A percentile compares a stretch with the other conserved stretches of the same genome.
Conservation (phyloP, 92 coral and sea anemone genomes). For the Galaxea fascicularis region DNA sequence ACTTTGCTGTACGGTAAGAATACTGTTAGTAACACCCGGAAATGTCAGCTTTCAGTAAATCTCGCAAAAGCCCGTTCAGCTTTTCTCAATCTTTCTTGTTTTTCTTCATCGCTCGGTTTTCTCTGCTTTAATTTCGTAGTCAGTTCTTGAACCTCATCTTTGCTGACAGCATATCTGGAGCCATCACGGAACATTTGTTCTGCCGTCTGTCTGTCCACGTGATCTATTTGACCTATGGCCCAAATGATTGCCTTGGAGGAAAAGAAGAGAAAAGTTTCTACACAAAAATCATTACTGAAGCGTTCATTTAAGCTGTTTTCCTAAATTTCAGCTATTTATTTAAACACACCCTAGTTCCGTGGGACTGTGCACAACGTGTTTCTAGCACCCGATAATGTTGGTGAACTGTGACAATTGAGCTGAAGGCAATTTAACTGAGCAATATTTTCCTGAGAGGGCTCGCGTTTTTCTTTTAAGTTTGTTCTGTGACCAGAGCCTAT, state of each 20-base stretch:
- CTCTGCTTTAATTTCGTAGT: conserved; percentile 32
- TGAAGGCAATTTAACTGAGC: too few species aligned
- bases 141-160: conserved; percentile 43
- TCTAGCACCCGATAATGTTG: too few species aligned
- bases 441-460: too few species aligned
- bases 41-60: conserved; percentile 10
- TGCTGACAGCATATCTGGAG: conserved; percentile 17
- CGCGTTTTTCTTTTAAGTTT: too few species aligned
- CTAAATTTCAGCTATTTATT: too few species aligned
- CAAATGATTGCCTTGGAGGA: conserved; percentile 77
- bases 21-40: too few species aligned
- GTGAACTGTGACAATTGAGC: too few species aligned
- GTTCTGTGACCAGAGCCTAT: too few species aligned
- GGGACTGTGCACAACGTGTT: too few species aligned
- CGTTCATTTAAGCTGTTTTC: neutral
- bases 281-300: neutral
- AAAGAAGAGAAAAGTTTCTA: neutral
- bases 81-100: conserved; percentile 25
- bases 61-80: conserved; percentile 43
- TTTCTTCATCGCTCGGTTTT: conserved; percentile 34
- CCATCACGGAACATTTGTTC: conserved; percentile 62
- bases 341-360: too few species aligned
- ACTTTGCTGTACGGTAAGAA: too few species aligned
- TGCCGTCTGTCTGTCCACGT: conserved; percentile 59
- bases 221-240: conserved; percentile 67